Percentiles rank a stretch among this genome's conserved stretches.
These are phyloP conservation scores for Gallinago media DNA, from an alignment of 2,113 vertebrate species.

Conservation along the genomic window DNA sequence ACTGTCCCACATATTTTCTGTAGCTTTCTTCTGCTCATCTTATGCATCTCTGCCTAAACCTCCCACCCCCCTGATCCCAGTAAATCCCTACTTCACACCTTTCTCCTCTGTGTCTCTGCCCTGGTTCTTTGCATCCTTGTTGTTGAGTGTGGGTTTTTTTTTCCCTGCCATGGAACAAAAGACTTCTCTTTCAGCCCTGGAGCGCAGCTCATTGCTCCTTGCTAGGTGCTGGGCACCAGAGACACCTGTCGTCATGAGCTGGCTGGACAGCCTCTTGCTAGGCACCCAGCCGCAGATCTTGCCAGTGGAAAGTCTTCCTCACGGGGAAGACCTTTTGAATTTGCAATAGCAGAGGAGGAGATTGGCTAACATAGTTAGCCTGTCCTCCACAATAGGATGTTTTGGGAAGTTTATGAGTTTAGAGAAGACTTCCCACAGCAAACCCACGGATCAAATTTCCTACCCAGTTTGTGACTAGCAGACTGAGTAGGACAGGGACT, in stretches of 20 bases:
- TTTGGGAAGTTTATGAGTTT: conserved; percentile 25
- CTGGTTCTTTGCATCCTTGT: background rate
- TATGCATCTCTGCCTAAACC: background rate
- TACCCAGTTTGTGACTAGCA: background rate
- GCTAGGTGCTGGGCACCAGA: background rate
- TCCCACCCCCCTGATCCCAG: background rate
- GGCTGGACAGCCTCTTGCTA: background rate
- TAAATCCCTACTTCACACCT: background rate
- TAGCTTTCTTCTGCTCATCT: background rate
- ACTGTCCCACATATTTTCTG: background rate
- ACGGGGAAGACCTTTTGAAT: background rate
- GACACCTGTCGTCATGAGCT: fast-evolving
- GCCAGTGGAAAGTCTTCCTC: conserved; percentile 34
- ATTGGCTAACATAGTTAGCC: conserved; percentile 12
- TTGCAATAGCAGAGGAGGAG: conserved; percentile 4
- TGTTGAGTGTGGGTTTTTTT: background rate
- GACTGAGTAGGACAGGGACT: conserved; percentile 1
- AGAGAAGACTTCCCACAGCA: conserved; percentile 35
- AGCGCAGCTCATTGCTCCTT: background rate
- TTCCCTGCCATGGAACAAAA: background rate
- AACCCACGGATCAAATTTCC: conserved; percentile 34
- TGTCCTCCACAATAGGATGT: conserved; percentile 14
- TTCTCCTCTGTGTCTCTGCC: background rate
- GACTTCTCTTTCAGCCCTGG: background rate
- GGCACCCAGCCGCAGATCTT: background rate